These are phyloP conservation scores for Eriocheir sinensis DNA, from an alignment of 1,140 invertebrate genomes.

Conservation along the genomic window DNA sequence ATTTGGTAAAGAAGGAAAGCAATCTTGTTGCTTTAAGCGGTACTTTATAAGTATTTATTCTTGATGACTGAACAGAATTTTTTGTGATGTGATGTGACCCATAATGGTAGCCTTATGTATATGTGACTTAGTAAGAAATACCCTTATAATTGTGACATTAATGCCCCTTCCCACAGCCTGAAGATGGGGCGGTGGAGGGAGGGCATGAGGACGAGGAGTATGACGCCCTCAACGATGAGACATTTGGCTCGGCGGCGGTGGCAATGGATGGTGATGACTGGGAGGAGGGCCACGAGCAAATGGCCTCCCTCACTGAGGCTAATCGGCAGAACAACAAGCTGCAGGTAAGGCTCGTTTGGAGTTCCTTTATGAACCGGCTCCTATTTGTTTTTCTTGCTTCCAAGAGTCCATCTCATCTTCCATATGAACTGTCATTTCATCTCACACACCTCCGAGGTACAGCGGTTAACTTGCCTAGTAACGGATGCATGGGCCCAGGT, in stretches of 20 bases:
- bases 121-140: not conserved
- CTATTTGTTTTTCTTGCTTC: no score
- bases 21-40: no score
- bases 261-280: conserved; percentile 86
- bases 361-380: no score
- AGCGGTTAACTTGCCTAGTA: no score
- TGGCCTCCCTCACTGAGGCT: conserved; percentile 82
- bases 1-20: no score
- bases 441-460: no score
- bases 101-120: not conserved
- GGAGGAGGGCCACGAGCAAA: conserved; percentile 88
- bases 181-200: conserved; percentile 71
- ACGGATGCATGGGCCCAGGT: no score
- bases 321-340: conserved; percentile 42
- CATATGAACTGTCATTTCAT: no score
- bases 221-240: conserved; percentile 94
- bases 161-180: conserved; percentile 54
- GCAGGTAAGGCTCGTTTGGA: conserved; percentile 19
- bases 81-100: not conserved
- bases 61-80: not conserved
- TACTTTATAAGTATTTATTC: no score
- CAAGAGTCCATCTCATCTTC: no score
- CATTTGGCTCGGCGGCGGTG: conserved; percentile 88
- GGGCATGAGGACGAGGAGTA: conserved; percentile 89
- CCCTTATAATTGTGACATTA: not conserved